Evolutionary conservation across 2,113 vertebrate species (phyloP).

Genomic region (Axis porcinus): DNA sequence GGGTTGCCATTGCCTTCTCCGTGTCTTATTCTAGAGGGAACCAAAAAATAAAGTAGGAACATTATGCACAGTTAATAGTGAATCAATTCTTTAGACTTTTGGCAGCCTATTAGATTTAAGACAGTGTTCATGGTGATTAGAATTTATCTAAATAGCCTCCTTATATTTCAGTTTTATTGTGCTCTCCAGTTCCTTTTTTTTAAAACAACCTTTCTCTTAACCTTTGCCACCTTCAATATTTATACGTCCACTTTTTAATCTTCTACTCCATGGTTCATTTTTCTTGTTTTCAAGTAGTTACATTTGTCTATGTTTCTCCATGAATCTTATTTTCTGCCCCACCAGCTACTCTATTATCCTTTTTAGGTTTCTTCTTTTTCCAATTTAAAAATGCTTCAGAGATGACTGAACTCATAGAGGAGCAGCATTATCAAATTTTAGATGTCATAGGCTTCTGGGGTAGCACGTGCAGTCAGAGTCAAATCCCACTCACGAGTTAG

Average conservation of each 20-base stretch:
- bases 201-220: background rate
- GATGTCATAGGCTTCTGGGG: background rate
- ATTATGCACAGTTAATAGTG: background rate
- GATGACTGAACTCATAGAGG: background rate
- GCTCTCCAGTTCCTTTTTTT: background rate
- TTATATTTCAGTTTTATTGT: background rate
- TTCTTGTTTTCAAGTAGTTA: background rate
- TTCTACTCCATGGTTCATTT: slow-evolving; percentile 11
- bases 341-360: background rate
- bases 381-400: slow-evolving; percentile 11
- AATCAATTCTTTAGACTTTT: background rate
- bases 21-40: background rate
- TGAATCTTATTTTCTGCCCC: slow-evolving; percentile 34
- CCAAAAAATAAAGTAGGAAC: background rate
- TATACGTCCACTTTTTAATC: background rate
- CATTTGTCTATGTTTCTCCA: background rate
- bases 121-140: background rate
- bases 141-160: background rate
- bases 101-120: background rate
- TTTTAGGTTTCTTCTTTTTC: background rate
- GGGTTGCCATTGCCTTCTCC: too few species aligned
- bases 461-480: background rate
- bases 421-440: background rate
- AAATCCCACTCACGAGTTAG: background rate
- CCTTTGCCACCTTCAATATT: background rate